Evolutionary conservation across 1,140 invertebrate species (phyloP).

Genomic region (Mamestra configurata): DNA sequence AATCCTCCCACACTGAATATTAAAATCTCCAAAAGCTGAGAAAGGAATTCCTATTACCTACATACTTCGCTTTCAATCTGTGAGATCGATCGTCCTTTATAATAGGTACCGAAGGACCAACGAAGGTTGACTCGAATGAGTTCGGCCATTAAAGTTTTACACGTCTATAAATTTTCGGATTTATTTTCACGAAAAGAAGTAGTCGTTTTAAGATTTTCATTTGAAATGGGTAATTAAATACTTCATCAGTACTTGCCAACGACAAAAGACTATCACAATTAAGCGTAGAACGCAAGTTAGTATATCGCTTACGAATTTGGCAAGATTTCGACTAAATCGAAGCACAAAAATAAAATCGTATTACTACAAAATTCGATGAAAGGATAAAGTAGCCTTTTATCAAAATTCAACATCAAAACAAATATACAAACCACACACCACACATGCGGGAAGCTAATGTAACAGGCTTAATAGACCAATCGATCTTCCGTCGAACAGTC

Average conservation of each 20-base stretch:
- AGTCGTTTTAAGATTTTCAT: no score
- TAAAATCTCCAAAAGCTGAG: conserved; percentile 20
- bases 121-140: not conserved
- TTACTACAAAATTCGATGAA: not conserved
- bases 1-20: conserved; percentile 4
- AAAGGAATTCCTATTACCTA: conserved; percentile 25
- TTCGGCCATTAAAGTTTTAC: not conserved
- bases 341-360: not conserved
- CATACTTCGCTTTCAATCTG: conserved; percentile 5
- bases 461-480: conserved; percentile 2
- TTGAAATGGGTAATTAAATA: no score
- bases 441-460: not conserved
- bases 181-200: no score
- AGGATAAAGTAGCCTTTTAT: not conserved
- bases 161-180: no score
- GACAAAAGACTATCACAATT: not conserved
- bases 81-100: not conserved
- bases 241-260: no score
- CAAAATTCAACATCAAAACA: not conserved
- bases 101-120: conserved; percentile 9
- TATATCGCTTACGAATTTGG: not conserved
- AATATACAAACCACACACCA: not conserved
- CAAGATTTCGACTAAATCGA: not conserved
- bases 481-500: conserved; percentile 1
- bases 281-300: not conserved